A percentile compares a stretch with the other conserved stretches of the same genome.
These are phyloP conservation scores for Cebidichthys violaceus DNA, from an alignment of 2,113 vertebrate species.

Conservation along the genomic window DNA sequence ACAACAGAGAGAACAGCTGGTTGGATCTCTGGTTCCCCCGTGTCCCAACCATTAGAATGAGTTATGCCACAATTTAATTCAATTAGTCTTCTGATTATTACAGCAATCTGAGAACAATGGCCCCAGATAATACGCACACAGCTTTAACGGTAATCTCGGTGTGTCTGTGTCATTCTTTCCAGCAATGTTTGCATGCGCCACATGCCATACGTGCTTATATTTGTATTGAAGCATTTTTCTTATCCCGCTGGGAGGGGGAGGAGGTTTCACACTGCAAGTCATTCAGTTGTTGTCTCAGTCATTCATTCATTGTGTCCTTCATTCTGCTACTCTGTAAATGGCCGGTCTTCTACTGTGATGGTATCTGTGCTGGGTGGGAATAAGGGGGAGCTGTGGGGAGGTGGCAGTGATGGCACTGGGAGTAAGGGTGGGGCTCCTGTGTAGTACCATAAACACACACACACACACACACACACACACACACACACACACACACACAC, in stretches of 20 bases:
- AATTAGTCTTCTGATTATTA: slow-evolving; percentile 59
- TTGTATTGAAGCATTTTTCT: slow-evolving; percentile 14
- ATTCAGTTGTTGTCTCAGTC: slow-evolving; percentile 34
- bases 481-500: slow-evolving; percentile 47
- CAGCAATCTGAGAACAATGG: slow-evolving; percentile 57
- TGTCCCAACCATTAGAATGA: slow-evolving; percentile 58
- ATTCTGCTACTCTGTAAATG: slow-evolving; percentile 41
- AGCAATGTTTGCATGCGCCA: neutral
- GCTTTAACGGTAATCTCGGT: slow-evolving; percentile 42
- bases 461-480: slow-evolving; percentile 31
- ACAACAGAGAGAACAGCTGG: slow-evolving; percentile 61
- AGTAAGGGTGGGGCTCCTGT: slow-evolving; percentile 39
- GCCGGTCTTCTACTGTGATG: slow-evolving; percentile 43
- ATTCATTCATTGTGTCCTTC: slow-evolving; percentile 32
- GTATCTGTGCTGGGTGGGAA: slow-evolving; percentile 43
- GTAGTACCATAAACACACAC: slow-evolving; percentile 4
- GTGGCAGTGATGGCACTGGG: slow-evolving; percentile 39
- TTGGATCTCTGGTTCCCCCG: slow-evolving; percentile 29
- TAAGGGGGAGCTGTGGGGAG: slow-evolving; percentile 31
- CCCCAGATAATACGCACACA: slow-evolving; percentile 42
- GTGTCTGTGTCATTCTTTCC: neutral
- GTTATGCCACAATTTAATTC: slow-evolving; percentile 60
- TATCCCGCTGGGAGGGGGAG: neutral
- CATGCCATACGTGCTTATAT: neutral
- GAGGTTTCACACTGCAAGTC: neutral